Evolutionary conservation across 2,113 vertebrate genomes (phyloP).

Genomic region (Lontra canadensis): DNA sequence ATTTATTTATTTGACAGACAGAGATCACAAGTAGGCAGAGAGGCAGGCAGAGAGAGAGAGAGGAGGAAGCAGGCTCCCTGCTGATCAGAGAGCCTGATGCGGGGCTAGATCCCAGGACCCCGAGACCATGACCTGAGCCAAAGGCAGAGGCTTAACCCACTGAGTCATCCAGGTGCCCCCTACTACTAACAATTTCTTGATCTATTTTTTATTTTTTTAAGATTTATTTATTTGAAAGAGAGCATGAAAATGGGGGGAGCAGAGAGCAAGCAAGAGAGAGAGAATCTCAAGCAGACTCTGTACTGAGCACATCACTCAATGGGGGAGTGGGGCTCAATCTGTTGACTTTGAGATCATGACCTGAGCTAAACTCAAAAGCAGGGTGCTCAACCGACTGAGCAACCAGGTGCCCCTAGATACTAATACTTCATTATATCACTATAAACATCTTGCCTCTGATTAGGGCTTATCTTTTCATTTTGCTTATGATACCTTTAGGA

Average conservation of each 20-base stretch:
- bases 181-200: too few relatives aligned
- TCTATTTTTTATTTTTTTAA: too few relatives aligned
- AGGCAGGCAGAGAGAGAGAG: too few relatives aligned
- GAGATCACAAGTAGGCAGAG: neutral
- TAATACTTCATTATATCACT: neutral
- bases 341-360: neutral
- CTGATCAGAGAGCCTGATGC: too few relatives aligned
- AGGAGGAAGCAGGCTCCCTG: too few relatives aligned
- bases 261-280: neutral
- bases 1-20: neutral
- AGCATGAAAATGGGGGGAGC: neutral
- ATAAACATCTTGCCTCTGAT: neutral
- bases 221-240: neutral
- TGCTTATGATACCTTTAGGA: neutral
- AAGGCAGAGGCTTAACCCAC: too few relatives aligned
- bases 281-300: neutral
- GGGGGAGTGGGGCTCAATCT: neutral
- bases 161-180: too few relatives aligned
- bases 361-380: neutral
- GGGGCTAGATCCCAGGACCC: too few relatives aligned
- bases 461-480: neutral
- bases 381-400: neutral
- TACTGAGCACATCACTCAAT: neutral
- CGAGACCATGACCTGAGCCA: too few relatives aligned
- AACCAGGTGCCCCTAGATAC: neutral